Evolutionary conservation across 2,797 vertebrate species (phyloP), one percentile per base, ranked within the genome.

Genomic region (Malacoraja senta): DNA sequence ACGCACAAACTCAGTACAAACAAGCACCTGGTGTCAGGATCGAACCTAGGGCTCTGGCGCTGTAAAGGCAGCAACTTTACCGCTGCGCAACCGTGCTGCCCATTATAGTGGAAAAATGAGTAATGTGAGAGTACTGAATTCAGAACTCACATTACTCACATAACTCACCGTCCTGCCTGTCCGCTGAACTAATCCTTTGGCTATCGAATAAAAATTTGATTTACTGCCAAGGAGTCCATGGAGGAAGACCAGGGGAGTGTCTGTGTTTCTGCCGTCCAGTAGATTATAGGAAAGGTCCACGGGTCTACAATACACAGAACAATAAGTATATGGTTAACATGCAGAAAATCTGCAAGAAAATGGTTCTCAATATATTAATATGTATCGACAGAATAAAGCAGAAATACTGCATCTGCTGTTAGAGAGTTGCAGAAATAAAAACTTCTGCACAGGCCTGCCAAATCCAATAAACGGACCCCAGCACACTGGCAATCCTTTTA

Each of bases 221-320:
- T 96, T 98, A 96, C 97, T 98, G 93, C 99, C 99, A 94, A 99
- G 98, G 72, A 99, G 96, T n/a, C 99, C 99, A 0, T 99, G 99
- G 4, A 99, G 97, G 94, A 99, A 97, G 93, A 99, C 96, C 2
- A 99, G 94, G 24, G 98, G 98, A 0, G 96, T 96, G 86, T 94
- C 96, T 2, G 96, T 95, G 9, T 95, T 96, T 38, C 94, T 96
- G 32, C 97, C 97, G 21, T 97, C 97, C 24, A 97, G 96, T 93
- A 98, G 97, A 1, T 95, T 96, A 61, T 99, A 98, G 74, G 97
- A 96, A 94, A 99, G 94, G 76, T 94, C 97, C 94, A 99, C 96
- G 0, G 97, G 95, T 53, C 98, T 99, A 95, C 8, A 79, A 93
- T 9, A 53, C 68, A 19, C 84, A 88, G 15, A 65, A 65, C 1